These are phyloP conservation scores for Porites rus DNA, from an alignment of 92 coral and sea anemone species.

Conservation along the genomic window DNA sequence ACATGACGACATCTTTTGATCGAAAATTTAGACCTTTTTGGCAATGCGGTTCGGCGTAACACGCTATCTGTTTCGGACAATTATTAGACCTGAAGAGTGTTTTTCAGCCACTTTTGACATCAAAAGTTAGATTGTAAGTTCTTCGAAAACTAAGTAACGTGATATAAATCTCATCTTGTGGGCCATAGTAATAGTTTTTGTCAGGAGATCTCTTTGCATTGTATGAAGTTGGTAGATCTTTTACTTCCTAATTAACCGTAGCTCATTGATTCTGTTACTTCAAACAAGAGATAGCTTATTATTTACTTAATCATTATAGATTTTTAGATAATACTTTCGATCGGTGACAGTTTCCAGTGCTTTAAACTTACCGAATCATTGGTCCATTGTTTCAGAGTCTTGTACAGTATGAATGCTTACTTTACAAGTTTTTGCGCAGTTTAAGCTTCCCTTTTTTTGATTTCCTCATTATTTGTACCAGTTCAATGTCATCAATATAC, in stretches of 20 bases:
- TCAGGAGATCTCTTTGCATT: constrained; percentile 1
- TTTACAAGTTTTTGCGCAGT: not conserved
- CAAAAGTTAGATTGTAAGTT: not conserved
- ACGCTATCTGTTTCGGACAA: not conserved
- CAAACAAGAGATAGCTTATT: not conserved
- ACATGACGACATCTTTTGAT: constrained; percentile 55
- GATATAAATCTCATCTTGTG: not conserved
- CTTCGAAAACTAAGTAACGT: not conserved
- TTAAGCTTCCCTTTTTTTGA: not conserved
- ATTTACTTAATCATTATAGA: not conserved
- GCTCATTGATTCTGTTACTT: not conserved
- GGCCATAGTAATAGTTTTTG: not conserved
- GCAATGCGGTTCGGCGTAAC: not conserved
- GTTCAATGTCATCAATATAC: not conserved
- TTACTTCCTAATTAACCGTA: not conserved
- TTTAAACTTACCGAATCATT: not conserved
- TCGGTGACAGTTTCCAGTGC: not conserved
- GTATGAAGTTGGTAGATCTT: not conserved
- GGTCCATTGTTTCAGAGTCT: not conserved
- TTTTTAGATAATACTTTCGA: not conserved
- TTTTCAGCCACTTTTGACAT: not conserved
- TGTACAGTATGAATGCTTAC: not conserved
- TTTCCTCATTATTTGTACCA: not conserved
- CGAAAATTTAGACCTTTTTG: constrained; percentile 15
- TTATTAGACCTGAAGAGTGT: not conserved